A percentile compares a stretch with the other conserved stretches of the same genome.
These are phyloP conservation scores for Xylota sylvarum DNA, from an alignment of 2,888 invertebrate genomes.

Conservation along the genomic window DNA sequence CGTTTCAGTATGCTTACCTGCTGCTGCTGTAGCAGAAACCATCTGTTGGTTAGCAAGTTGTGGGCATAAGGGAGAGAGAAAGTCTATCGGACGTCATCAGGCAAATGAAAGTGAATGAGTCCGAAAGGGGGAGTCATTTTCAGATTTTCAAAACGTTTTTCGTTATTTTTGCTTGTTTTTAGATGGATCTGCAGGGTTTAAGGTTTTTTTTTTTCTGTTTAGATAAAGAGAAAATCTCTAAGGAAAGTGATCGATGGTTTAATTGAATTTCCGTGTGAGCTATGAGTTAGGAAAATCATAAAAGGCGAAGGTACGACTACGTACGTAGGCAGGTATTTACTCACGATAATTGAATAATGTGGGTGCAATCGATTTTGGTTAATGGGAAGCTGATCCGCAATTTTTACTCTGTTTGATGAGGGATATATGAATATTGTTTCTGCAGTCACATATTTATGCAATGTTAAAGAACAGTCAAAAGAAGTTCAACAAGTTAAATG, in stretches of 20 bases:
- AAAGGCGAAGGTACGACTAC: background rate
- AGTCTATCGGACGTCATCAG: slow-evolving; percentile 27
- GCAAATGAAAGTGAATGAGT: slow-evolving; percentile 69
- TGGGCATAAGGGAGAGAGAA: slow-evolving; percentile 67
- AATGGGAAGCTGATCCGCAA: no score
- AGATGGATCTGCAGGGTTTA: background rate
- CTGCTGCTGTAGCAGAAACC: slow-evolving; percentile 12
- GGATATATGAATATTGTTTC: no score
- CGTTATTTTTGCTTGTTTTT: slow-evolving; percentile 14
- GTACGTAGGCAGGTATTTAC: no score
- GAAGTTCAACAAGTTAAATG: no score
- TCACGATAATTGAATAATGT: no score
- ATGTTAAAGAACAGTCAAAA: no score
- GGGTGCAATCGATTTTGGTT: no score
- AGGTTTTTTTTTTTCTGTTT: slow-evolving; percentile 5
- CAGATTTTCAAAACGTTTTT: slow-evolving; percentile 13
- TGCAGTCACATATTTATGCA: no score
- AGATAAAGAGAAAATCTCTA: background rate
- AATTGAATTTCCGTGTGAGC: slow-evolving; percentile 45
- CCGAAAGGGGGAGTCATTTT: background rate
- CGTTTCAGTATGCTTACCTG: slow-evolving; percentile 14
- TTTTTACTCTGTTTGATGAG: no score
- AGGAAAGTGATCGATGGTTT: slow-evolving; percentile 27
- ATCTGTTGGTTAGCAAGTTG: slow-evolving; percentile 31
- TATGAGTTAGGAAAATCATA: background rate